Base-by-base conservation (phyloP, 2,888 invertebrate species). In the Neelides folsomi region DNA sequence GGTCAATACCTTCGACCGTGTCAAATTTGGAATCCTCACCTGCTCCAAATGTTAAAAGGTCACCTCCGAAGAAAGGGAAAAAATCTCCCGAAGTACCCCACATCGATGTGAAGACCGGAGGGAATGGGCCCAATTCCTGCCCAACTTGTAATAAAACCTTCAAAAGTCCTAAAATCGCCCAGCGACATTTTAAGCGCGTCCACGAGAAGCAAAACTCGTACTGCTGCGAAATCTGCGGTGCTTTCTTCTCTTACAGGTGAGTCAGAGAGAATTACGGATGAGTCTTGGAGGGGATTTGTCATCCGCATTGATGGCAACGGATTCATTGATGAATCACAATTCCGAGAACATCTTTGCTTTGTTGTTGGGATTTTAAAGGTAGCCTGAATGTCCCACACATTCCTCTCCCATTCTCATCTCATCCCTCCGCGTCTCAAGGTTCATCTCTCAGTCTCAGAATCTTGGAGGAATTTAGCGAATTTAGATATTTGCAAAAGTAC, bases 201-300 rank as follows among this genome's bases (percentile, higher is more conserved):
- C 64, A 64, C 44, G 55, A 61, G 42, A 62, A 61, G 51, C 50
- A 58, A 12, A 54, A 56, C 9, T 53, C 55, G 53, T 62, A 55
- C 48, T 54, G 56, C 49, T 64, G 64, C 52, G 57, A 60, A 46
- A 59, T 60, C 45, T 64, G 64, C 49, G 58, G 59, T 47, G 59
- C 55, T 12, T 53, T 54, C 38, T 64, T 64, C 51, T 59, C 56
- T 12, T 64, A 62, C 50, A 57, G 64, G 64, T 64, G 55, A 60
- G 58, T 58, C 52, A 49, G 44, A 16, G 34, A 47, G 37, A 48
- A 16, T 20, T 27, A 18, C 38, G 18, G 37, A 48, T 38, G 19
- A 52, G 36, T 48, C 35, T 13, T 12, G 16, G n/a, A 49, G 7
- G 27, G 27, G 27, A 27, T 27, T 27, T 27, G 27, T 27, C 27